Percentiles rank a stretch among this genome's conserved stretches.
Conservation (phyloP, 2,113 vertebrate genomes). For the Rhynchomys soricoides region DNA sequence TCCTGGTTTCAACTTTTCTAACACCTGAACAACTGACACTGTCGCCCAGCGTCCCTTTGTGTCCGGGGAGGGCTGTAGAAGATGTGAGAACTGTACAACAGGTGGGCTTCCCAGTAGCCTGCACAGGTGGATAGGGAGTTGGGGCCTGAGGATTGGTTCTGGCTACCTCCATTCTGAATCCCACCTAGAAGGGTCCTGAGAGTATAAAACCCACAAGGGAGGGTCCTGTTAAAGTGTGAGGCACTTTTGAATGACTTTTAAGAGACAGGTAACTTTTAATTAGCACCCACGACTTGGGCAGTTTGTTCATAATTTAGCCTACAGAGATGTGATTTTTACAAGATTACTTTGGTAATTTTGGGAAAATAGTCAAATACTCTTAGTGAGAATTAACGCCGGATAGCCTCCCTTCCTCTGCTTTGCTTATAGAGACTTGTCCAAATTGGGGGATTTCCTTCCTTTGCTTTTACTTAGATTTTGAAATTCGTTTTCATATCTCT, state of each 20-base stretch:
- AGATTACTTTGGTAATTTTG: slow-evolving; percentile 71
- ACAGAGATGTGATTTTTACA: slow-evolving; percentile 42
- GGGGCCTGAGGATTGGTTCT: neutral
- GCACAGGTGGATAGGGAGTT: neutral
- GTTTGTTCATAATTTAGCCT: slow-evolving; percentile 49
- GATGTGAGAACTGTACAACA: neutral
- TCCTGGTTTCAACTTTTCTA: neutral
- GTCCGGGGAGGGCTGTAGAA: neutral
- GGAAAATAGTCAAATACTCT: slow-evolving; percentile 70
- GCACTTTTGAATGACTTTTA: neutral
- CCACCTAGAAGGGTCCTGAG: neutral
- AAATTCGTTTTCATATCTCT: slow-evolving; percentile 41
- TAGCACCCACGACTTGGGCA: neutral
- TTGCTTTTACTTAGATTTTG: slow-evolving; percentile 42
- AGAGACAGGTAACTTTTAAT: slow-evolving; percentile 51
- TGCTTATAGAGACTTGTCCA: slow-evolving; percentile 64
- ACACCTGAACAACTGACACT: neutral
- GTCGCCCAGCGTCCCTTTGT: neutral
- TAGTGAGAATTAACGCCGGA: slow-evolving; percentile 57
- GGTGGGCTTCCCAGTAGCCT: neutral
- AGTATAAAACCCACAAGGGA: slow-evolving; percentile 29
- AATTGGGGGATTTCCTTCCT: slow-evolving; percentile 54
- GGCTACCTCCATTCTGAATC: neutral
- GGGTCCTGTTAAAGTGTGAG: neutral
- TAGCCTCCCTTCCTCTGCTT: slow-evolving; percentile 70